Evolutionary conservation across 2,113 vertebrate species (phyloP), one percentile per base, ranked within the genome.

Genomic region (Tragelaphus buxtoni): DNA sequence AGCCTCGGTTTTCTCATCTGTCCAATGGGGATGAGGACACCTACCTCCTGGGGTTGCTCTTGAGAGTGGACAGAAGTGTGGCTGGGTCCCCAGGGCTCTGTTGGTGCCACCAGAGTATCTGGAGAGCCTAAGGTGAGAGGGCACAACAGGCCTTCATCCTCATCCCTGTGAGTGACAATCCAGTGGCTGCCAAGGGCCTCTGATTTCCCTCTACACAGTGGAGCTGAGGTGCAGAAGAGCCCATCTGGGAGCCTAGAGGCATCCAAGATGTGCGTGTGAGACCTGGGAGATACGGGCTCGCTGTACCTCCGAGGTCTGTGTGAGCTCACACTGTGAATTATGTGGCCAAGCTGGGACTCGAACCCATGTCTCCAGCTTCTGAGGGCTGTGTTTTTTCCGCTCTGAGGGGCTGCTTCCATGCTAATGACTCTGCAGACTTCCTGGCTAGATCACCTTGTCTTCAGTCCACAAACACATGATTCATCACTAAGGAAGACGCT

Each of bases 301-400:
- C n/a, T 79, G 28, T 1, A 7, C 76, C 39, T 76, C 91, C 55
- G 55, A 63, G 16, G 30, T 32, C 6, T 2, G 9, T 45, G 74
- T 56, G 49, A 61, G 32, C 8, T 51, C 84, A 60, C 9, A 2
- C 0, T 2, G 2, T 60, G 58, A 26, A 32, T 58, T 14, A 13
- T 8, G 17, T 61, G 65, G 51, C 84, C 18, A 1, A 47, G 42
- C 56, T n/a, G 22, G 58, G 94, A 90, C 65, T 90, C 0, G 60
- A 97, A 97, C 95, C 81, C 5, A 1, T 0, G 58, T 69, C 89
- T 63, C 9, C 11, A 56, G 69, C 35, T 39, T 81, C 86, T 7
- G 49, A 90, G 26, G 60, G 22, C 60, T 86, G 13, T 97, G 88
- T 97, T 97, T 97, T 96, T 97, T 97, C 96, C 60, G 12, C 58